Conservation (phyloP, 2,888 invertebrate genomes). For the Acanthosoma haemorrhoidale region DNA sequence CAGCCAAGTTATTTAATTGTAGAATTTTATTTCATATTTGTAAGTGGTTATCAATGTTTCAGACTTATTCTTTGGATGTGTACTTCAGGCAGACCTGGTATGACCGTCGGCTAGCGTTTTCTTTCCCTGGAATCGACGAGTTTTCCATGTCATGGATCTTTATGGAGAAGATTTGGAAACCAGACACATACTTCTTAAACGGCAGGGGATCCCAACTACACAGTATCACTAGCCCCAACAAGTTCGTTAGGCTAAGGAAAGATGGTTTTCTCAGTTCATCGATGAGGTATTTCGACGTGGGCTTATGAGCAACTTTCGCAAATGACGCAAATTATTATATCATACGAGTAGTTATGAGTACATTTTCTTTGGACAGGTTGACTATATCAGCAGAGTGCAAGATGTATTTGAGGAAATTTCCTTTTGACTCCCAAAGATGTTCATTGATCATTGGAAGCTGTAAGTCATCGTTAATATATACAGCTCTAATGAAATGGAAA, state of each 20-base stretch:
- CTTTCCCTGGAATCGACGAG: slow-evolving; percentile 43
- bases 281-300: slow-evolving; percentile 64
- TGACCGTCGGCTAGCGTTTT: slow-evolving; percentile 51
- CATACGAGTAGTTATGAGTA: too few relatives aligned
- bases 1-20: too few relatives aligned
- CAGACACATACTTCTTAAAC: slow-evolving; percentile 55
- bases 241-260: slow-evolving; percentile 78
- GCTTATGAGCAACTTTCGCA: background rate
- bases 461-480: slow-evolving; percentile 43
- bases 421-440: slow-evolving; percentile 51
- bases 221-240: slow-evolving; percentile 70
- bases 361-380: slow-evolving; percentile 44
- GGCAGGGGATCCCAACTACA: slow-evolving; percentile 53
- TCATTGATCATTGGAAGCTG: slow-evolving; percentile 50
- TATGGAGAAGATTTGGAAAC: slow-evolving; percentile 55
- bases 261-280: slow-evolving; percentile 89
- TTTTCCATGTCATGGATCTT: slow-evolving; percentile 53
- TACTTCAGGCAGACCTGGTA: slow-evolving; percentile 51
- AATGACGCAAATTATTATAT: background rate
- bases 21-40: too few relatives aligned
- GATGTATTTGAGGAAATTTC: slow-evolving; percentile 51
- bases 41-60: too few relatives aligned
- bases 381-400: slow-evolving; percentile 51
- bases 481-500: too few relatives aligned
- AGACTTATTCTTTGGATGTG: slow-evolving; percentile 46